Evolutionary conservation across 2,113 vertebrate species (phyloP), one percentile per base, ranked within the genome.

Genomic region (Thymallus thymallus): DNA sequence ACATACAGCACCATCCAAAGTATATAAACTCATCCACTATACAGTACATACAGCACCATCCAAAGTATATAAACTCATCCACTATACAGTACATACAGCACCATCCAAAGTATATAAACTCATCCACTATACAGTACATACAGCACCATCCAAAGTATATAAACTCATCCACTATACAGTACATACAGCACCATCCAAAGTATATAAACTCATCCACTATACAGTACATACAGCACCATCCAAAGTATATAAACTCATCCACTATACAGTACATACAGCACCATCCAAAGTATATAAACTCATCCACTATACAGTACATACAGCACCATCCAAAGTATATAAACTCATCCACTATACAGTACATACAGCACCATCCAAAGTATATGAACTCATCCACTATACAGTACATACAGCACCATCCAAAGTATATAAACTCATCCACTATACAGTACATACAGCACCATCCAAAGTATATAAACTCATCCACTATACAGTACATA

Each of bases 101-200:
- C 30, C 30, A 30, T 30, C 30, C 4, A 30, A 30, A 30, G 4
- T 5, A 30, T 30, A 30, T 30, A 76, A 74, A 63, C 79, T 76
- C 26, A 82, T 83, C 82, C 82, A 83, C 77, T 79, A 61, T 41
- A 58, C 56, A 32, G 30, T 30, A 30, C 5, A 30, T 30, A 4
- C 79, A 46, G 45, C 4, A 30, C 30, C 30, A 30, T 30, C 30
- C 4, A 30, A 30, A 30, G 4, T 5, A 30, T 30, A 30, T 30
- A 76, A 74, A 63, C 79, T 76, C 26, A 82, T 83, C 82, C 82
- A 83, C 77, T 79, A 61, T 41, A 58, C 56, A 32, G 30, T 30
- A 30, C 5, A 30, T 30, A 4, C 79, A 46, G 45, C 4, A 30
- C 30, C 30, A 30, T 30, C 30, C 4, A 30, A 30, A 30, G 4